Evolutionary conservation across 2,797 vertebrate genomes (phyloP).

Genomic region (Xyrichtys novacula): DNA sequence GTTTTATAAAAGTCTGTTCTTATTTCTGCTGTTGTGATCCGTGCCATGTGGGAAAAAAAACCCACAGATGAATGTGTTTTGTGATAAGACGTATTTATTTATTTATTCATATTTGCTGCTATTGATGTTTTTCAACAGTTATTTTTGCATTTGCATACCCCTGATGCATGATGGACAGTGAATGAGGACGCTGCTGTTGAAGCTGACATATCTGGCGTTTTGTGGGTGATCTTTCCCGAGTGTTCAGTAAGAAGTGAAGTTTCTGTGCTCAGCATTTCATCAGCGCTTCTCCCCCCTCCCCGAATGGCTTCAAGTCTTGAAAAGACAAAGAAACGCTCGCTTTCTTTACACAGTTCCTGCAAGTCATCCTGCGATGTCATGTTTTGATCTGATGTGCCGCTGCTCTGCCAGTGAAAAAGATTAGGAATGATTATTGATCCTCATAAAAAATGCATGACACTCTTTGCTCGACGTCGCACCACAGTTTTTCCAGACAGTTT

Average conservation of each 20-base stretch:
- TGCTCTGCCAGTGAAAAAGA: conserved; percentile 51
- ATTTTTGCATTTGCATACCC: conserved; percentile 58
- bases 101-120: conserved; percentile 74
- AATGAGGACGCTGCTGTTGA: conserved; percentile 32
- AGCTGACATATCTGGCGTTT: conserved; percentile 66
- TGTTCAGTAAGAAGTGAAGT: conserved; percentile 40
- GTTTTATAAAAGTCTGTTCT: conserved; percentile 63
- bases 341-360: conserved; percentile 44
- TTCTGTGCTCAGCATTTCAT: conserved; percentile 40
- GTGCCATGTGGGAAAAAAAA: conserved; percentile 60
- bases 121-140: conserved; percentile 62
- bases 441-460: conserved; percentile 73
- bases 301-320: conserved; percentile 37
- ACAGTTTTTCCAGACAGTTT: conserved; percentile 57
- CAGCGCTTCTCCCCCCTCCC: conserved; percentile 27
- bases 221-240: conserved; percentile 30
- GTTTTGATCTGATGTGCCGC: conserved; percentile 54
- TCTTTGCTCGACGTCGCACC: conserved; percentile 63
- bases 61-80: conserved; percentile 72
- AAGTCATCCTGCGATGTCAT: conserved; percentile 50
- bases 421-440: conserved; percentile 56
- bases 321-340: conserved; percentile 24
- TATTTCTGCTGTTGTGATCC: conserved; percentile 64
- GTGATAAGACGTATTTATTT: conserved; percentile 72
- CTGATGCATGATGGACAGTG: conserved; percentile 69